These are phyloP conservation scores for Bolborhynchus lineola DNA, from an alignment of 2,113 vertebrate species.

Conservation along the genomic window DNA sequence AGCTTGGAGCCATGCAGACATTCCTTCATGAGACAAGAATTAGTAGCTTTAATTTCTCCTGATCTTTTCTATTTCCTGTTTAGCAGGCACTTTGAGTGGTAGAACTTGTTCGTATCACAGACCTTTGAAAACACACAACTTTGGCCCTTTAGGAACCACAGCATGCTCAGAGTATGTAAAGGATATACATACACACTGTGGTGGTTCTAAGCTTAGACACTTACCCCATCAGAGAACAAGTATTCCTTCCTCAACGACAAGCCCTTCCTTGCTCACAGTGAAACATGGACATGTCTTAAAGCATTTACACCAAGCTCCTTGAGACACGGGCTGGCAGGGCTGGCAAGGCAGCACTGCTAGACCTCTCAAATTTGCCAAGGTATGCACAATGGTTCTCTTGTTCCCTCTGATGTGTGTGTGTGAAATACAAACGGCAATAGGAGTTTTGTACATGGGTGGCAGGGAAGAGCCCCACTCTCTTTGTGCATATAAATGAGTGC, in stretches of 20 bases:
- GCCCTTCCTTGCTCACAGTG: not conserved
- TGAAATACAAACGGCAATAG: not conserved
- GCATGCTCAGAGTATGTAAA: not conserved
- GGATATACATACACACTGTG: not conserved
- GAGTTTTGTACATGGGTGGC: not conserved
- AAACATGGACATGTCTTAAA: slow-evolving; percentile 16
- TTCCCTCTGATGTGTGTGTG: not conserved
- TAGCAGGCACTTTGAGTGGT: not conserved
- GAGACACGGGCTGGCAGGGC: not conserved
- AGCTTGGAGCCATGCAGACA: slow-evolving; percentile 29
- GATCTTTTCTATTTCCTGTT: not conserved
- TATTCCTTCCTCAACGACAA: not conserved
- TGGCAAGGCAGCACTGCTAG: not conserved
- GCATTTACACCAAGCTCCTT: slow-evolving; percentile 28
- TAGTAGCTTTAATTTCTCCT: not conserved
- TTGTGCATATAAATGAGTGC: slow-evolving; percentile 45
- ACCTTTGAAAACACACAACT: not conserved
- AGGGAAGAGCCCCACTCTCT: not conserved
- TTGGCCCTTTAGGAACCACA: not conserved
- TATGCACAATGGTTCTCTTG: slow-evolving; percentile 25
- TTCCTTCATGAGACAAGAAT: not conserved
- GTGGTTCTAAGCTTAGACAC: not conserved
- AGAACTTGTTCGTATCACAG: not conserved
- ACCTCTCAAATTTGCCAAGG: slow-evolving; percentile 29
- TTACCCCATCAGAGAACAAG: not conserved